Evolutionary conservation across 2,888 invertebrate species (phyloP).

Genomic region (Tenthredo distinguenda): DNA sequence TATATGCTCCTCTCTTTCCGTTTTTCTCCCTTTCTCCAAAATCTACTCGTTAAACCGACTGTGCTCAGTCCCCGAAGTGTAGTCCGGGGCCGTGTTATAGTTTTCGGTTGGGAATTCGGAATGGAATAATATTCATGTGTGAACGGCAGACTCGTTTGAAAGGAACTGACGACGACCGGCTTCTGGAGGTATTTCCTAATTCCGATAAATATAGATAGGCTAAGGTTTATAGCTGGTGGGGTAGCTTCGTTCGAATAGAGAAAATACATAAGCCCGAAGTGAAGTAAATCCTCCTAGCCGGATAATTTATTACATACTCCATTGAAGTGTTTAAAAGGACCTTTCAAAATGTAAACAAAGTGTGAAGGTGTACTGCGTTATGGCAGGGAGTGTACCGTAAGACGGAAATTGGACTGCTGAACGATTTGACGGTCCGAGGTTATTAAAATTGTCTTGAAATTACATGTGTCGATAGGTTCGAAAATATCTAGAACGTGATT

Average conservation of each 20-base stretch:
- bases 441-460: background rate
- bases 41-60: background rate
- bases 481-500: background rate
- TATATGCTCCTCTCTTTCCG: background rate
- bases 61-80: background rate
- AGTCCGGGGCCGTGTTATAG: background rate
- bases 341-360: constrained; percentile 53
- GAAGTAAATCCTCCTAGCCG: background rate
- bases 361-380: constrained; percentile 8
- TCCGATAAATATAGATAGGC: background rate
- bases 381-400: constrained; percentile 49
- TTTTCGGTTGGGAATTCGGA: background rate
- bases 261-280: background rate
- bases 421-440: constrained; percentile 19
- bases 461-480: background rate
- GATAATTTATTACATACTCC: constrained; percentile 3
- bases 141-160: background rate
- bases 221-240: background rate
- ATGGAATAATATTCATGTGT: background rate
- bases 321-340: constrained; percentile 50
- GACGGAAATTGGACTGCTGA: background rate
- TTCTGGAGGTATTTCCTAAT: constrained; percentile 17
- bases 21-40: background rate
- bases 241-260: background rate
- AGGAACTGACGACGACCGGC: constrained; percentile 1